Percentiles rank a stretch among this genome's conserved stretches.
Conservation (phyloP, 2,113 vertebrate species). For the Anser cygnoides region DNA sequence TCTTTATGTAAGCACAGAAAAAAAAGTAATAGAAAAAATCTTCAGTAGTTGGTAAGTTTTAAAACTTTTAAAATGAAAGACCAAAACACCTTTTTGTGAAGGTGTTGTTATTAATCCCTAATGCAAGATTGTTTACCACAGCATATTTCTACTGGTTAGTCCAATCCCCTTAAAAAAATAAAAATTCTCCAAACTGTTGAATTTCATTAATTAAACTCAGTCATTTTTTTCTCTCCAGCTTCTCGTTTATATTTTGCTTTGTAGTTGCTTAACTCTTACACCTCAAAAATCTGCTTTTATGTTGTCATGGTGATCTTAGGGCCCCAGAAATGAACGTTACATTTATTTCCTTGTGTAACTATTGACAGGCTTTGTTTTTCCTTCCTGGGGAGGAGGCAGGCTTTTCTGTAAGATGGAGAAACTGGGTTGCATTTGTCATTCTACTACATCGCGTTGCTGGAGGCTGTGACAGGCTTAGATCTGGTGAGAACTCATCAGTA, state of each 20-base stretch:
- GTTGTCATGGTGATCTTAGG: not conserved
- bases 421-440: not conserved
- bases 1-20: not conserved
- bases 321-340: not conserved
- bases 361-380: not conserved
- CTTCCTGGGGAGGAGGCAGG: not conserved
- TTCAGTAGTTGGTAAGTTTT: not conserved
- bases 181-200: not conserved
- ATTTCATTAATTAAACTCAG: not conserved
- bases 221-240: not conserved
- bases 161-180: not conserved
- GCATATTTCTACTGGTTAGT: not conserved
- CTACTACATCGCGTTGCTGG: not conserved
- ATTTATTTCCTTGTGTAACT: not conserved
- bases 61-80: not conserved
- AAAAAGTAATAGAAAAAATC: not conserved
- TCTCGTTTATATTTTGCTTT: not conserved
- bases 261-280: not conserved
- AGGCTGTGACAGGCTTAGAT: not conserved
- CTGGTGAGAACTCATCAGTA: not conserved
- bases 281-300: not conserved
- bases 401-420: not conserved
- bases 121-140: not conserved
- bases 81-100: not conserved
- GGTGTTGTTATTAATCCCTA: not conserved